These are phyloP conservation scores for Tapirus terrestris DNA, from an alignment of 2,113 vertebrate species.

Conservation along the genomic window DNA sequence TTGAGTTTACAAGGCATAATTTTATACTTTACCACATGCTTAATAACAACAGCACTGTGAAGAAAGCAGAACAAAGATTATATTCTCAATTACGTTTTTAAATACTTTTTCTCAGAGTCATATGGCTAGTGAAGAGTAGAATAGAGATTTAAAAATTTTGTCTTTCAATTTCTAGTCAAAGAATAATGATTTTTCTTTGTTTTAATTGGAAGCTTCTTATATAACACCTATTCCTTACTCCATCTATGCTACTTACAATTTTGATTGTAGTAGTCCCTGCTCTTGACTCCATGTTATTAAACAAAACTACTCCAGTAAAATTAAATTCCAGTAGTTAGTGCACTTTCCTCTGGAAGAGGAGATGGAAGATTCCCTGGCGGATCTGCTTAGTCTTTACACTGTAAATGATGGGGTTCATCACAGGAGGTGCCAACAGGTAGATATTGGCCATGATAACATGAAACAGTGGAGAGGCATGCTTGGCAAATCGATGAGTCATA, in stretches of 20 bases:
- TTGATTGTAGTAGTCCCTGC: background rate
- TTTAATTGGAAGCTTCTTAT: background rate
- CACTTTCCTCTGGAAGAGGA: background rate
- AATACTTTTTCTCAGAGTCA: background rate
- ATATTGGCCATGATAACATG: slow-evolving; percentile 67
- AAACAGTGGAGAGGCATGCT: slow-evolving; percentile 33
- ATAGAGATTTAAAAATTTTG: background rate
- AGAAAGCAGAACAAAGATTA: no score
- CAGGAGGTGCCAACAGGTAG: slow-evolving; percentile 71
- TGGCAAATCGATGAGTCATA: slow-evolving; percentile 73
- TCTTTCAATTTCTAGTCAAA: background rate
- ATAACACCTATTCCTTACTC: background rate
- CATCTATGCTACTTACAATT: background rate
- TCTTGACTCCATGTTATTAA: background rate
- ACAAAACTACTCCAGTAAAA: background rate
- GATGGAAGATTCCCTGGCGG: background rate
- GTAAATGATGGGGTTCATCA: slow-evolving; percentile 79
- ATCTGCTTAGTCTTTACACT: slow-evolving; percentile 76
- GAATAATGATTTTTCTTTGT: background rate
- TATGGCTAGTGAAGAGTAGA: background rate
- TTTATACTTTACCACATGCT: background rate
- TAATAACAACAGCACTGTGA: background rate
- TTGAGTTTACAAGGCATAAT: background rate
- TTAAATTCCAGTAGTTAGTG: background rate
- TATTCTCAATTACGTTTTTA: background rate